Evolutionary conservation across 2,888 invertebrate genomes (phyloP).

Genomic region (Cryptops parisi): DNA sequence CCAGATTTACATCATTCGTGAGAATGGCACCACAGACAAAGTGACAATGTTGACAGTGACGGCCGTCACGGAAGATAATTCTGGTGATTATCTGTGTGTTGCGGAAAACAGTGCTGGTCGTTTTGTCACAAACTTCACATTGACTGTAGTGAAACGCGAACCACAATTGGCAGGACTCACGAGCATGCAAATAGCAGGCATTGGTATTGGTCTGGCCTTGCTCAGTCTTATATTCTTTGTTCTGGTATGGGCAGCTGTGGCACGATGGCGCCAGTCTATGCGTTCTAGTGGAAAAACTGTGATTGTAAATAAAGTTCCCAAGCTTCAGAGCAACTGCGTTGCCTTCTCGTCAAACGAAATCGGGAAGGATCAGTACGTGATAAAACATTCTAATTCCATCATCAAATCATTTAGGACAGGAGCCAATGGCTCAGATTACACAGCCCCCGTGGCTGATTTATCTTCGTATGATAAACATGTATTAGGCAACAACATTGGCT

Average conservation of each 20-base stretch:
- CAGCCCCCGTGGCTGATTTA: background rate
- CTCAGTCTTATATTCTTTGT: conserved; percentile 14
- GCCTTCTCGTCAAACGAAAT: background rate
- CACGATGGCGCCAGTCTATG: conserved; percentile 14
- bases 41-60: conserved; percentile 14
- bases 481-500: conserved; percentile 11
- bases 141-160: conserved; percentile 8
- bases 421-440: conserved; percentile 1
- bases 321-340: background rate
- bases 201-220: conserved; percentile 16
- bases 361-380: conserved; percentile 6
- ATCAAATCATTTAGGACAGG: conserved; percentile 9
- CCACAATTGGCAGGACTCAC: conserved; percentile 13
- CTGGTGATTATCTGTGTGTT: conserved; percentile 15
- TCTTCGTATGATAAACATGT: conserved; percentile 13
- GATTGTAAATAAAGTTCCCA: conserved; percentile 1
- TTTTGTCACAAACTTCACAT: conserved; percentile 15
- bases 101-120: conserved; percentile 16
- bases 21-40: conserved; percentile 15
- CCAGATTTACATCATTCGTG: conserved; percentile 13
- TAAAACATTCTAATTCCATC: background rate
- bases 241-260: conserved; percentile 16
- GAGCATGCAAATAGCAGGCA: conserved; percentile 17
- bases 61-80: conserved; percentile 13
- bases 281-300: background rate